Conservation (phyloP, 2,113 vertebrate genomes). For the Hipposideros armiger region DNA sequence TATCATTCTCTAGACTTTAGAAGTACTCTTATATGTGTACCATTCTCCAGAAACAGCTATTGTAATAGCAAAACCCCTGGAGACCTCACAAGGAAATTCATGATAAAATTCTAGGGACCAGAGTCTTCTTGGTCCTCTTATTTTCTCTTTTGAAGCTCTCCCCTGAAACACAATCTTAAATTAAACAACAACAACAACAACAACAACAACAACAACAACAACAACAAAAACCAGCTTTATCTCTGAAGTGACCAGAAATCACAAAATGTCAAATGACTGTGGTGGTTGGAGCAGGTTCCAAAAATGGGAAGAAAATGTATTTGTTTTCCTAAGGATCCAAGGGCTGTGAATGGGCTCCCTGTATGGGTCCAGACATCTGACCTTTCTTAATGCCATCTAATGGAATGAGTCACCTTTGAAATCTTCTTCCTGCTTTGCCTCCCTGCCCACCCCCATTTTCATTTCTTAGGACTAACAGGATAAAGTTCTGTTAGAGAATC, state of each 20-base stretch:
- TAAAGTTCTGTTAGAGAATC: neutral
- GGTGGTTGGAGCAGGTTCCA: neutral
- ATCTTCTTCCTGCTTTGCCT: neutral
- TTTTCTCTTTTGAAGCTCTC: neutral
- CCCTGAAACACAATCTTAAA: neutral
- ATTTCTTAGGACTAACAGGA: neutral
- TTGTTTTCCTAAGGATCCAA: neutral
- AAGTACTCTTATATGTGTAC: neutral
- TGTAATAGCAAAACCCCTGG: neutral
- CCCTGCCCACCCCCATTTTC: neutral
- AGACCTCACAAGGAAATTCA: neutral
- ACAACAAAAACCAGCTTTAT: neutral
- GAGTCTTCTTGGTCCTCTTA: neutral
- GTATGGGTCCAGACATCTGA: neutral
- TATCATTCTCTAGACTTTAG: neutral
- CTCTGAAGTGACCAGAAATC: constrained; percentile 19
- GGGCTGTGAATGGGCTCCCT: neutral
- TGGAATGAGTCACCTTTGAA: neutral
- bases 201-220: too few species aligned
- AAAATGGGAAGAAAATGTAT: neutral
- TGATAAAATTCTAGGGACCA: neutral
- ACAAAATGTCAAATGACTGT: neutral
- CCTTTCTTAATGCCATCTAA: constrained; percentile 3
- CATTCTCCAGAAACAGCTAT: neutral
- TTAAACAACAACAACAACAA: too few species aligned